Percentiles rank a stretch among this genome's conserved stretches.
Evolutionary conservation across 1,140 invertebrate genomes (phyloP).

Genomic region (fruit fly (Drosophila melanogaster)): Release_6_plus_ISO1_MT NT_037436.4:9998001-9998500

Average conservation of each 20-base stretch:
- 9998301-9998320: conserved; percentile 76
- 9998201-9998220: conserved; percentile 57
- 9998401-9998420: background rate
- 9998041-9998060: conserved; percentile 60
- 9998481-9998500: conserved; percentile 77
- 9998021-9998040: conserved; percentile 62
- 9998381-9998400: conserved; percentile 24
- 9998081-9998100: conserved; percentile 55
- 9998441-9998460: conserved; percentile 82
- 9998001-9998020: conserved; percentile 61
- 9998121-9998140: conserved; percentile 29
- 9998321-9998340: conserved; percentile 30
- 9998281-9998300: conserved; percentile 58
- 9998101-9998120: conserved; percentile 3
- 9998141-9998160: conserved; percentile 42
- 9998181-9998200: conserved; percentile 12
- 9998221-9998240: conserved; percentile 64
- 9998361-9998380: conserved; percentile 72
- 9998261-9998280: conserved; percentile 26
- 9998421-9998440: conserved; percentile 70
- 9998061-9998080: conserved; percentile 37
- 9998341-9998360: conserved; percentile 68
- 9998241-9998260: background rate
- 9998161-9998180: conserved; percentile 40
- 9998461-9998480: conserved; percentile 77